Percentiles rank a stretch among this genome's conserved stretches.
Conservation (phyloP, 1,140 invertebrate species). For the Doryteuthis pealeii region DNA sequence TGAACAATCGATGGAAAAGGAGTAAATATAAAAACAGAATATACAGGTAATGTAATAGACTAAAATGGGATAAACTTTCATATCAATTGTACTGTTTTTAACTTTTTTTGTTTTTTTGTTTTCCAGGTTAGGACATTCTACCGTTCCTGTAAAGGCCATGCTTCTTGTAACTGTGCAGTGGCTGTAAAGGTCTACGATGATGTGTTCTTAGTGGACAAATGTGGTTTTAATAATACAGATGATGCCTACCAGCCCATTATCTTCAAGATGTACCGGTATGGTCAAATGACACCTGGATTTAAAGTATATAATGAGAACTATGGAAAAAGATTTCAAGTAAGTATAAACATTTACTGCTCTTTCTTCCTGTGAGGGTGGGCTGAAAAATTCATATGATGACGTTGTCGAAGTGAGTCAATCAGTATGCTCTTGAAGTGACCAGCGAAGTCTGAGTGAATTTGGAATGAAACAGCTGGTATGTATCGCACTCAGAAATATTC, state of each 20-base stretch:
- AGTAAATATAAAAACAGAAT: no score
- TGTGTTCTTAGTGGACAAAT: slow-evolving; percentile 52
- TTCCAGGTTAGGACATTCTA: slow-evolving; percentile 33
- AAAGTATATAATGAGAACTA: slow-evolving; percentile 32
- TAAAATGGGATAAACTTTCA: no score
- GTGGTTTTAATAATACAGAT: slow-evolving; percentile 24
- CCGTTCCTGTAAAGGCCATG: slow-evolving; percentile 30
- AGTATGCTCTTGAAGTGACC: no score
- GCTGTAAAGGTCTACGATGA: slow-evolving; percentile 48
- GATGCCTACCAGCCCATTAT: slow-evolving; percentile 36
- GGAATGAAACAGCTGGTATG: no score
- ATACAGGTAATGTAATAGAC: no score
- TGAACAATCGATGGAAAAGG: no score
- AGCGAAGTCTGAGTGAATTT: no score
- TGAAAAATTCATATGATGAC: no score
- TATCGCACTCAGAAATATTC: no score
- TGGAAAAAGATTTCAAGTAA: slow-evolving; percentile 37
- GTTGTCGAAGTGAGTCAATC: no score
- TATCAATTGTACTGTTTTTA: no score
- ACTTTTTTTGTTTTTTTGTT: neutral
- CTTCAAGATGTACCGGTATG: slow-evolving; percentile 36
- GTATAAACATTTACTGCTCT: neutral
- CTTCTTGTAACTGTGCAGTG: slow-evolving; percentile 53
- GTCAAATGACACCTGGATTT: slow-evolving; percentile 37
- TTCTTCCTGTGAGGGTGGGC: neutral